Conservation (phyloP, 2,888 invertebrate species). For the Ectobius pallidus region DNA sequence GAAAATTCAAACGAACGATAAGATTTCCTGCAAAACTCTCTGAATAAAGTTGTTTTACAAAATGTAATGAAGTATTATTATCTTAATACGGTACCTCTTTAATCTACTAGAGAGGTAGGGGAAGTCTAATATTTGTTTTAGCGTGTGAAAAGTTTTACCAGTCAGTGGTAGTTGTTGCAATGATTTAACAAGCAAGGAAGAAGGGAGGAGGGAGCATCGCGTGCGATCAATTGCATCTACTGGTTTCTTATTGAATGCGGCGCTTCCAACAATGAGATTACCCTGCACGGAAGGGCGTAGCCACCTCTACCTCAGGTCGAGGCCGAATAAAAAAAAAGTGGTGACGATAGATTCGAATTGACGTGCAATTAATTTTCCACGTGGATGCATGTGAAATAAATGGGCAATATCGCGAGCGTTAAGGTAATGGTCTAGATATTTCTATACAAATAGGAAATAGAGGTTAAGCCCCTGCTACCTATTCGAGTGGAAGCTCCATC, state of each 20-base stretch:
- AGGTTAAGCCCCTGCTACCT: neutral
- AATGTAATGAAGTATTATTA: neutral
- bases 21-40: neutral
- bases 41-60: too few relatives aligned
- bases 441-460: conserved; percentile 6
- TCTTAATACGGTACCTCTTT: neutral
- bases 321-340: neutral
- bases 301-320: neutral
- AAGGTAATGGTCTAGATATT: conserved; percentile 11
- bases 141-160: neutral
- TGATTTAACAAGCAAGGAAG: neutral
- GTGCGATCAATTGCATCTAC: conserved; percentile 9
- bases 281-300: conserved; percentile 24
- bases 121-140: too few relatives aligned
- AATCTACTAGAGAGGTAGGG: too few relatives aligned
- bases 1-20: neutral
- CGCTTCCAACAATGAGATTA: neutral
- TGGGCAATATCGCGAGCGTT: conserved; percentile 16
- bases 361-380: conserved; percentile 31
- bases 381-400: conserved; percentile 27
- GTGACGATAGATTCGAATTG: conserved; percentile 29
- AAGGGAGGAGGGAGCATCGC: neutral
- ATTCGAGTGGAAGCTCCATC: too few relatives aligned
- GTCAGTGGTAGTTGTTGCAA: neutral
- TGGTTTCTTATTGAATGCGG: neutral